These are phyloP conservation scores for Caiman crocodilus DNA, from an alignment of 2,797 vertebrate genomes.

Conservation along the genomic window DNA sequence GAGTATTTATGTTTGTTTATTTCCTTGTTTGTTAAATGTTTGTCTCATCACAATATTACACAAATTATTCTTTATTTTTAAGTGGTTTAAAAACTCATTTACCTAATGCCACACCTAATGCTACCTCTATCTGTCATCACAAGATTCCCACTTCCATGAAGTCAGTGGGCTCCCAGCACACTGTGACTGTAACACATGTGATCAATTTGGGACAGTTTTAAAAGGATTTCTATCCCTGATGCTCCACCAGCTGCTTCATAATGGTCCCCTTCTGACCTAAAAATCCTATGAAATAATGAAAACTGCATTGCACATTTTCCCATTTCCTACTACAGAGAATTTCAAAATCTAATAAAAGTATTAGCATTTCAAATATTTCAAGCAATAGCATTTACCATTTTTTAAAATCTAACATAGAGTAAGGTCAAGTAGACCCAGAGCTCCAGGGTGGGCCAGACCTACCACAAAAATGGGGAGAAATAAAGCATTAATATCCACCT, in stretches of 20 bases:
- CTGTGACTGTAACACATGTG: accelerated
- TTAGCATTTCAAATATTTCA: background rate
- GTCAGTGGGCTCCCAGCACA: background rate
- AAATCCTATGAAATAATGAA: background rate
- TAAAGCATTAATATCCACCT: background rate
- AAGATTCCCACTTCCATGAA: background rate
- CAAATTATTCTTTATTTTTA: background rate
- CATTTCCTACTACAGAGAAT: background rate
- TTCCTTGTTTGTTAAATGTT: background rate
- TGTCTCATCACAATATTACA: background rate
- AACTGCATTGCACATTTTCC: background rate
- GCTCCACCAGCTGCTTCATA: background rate
- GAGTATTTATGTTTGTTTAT: background rate
- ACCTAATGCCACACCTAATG: background rate
- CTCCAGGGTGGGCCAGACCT: background rate
- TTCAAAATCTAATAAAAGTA: background rate
- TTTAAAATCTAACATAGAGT: background rate
- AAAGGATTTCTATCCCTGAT: background rate
- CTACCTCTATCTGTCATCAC: background rate
- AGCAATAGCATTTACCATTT: background rate
- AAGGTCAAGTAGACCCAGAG: background rate
- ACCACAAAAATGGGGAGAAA: background rate
- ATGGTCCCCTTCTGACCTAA: background rate
- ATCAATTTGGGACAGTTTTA: background rate
- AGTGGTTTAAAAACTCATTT: background rate